These are phyloP conservation scores for Sclerodermus sp. DNA, from an alignment of 2,888 invertebrate species.

Conservation along the genomic window DNA sequence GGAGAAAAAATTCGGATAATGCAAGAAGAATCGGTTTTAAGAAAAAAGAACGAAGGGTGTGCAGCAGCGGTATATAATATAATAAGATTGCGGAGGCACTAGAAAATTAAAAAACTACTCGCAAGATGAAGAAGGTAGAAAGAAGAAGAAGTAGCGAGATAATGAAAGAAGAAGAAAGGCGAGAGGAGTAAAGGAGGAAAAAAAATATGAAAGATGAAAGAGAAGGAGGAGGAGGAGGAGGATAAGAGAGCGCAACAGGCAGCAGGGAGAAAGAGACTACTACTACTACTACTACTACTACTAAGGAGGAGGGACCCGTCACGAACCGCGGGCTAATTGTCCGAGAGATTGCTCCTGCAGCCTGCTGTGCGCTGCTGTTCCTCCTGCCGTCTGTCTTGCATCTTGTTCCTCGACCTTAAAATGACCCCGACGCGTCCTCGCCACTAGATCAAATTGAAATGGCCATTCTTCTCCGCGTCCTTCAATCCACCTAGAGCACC, in stretches of 20 bases:
- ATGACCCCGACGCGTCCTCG: slow-evolving; percentile 33
- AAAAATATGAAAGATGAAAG: slow-evolving; percentile 14
- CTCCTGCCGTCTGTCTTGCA: slow-evolving; percentile 36
- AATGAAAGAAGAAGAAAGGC: slow-evolving; percentile 8
- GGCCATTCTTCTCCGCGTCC: not conserved
- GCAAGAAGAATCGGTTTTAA: too few relatives aligned
- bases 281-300: slow-evolving; percentile 15
- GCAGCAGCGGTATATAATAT: too few relatives aligned
- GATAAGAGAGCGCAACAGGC: slow-evolving; percentile 20
- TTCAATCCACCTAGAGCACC: not conserved
- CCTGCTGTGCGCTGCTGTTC: slow-evolving; percentile 40
- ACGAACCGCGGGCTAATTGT: slow-evolving; percentile 55
- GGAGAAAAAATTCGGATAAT: too few relatives aligned
- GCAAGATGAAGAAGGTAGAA: too few relatives aligned
- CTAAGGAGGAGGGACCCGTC: slow-evolving; percentile 49
- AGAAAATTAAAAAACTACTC: too few relatives aligned
- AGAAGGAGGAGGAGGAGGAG: slow-evolving; percentile 14
- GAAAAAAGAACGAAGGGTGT: too few relatives aligned
- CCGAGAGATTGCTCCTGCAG: slow-evolving; percentile 52
- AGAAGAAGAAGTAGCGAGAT: slow-evolving; percentile 14
- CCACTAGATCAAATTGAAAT: not conserved
- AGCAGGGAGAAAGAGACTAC: slow-evolving; percentile 15
- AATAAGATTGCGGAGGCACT: too few relatives aligned
- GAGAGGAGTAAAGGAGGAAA: slow-evolving; percentile 8
- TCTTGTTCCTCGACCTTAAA: slow-evolving; percentile 30